Evolutionary conservation across 2,888 invertebrate genomes (phyloP).

Genomic region (Mimumesa dahlbomi): DNA sequence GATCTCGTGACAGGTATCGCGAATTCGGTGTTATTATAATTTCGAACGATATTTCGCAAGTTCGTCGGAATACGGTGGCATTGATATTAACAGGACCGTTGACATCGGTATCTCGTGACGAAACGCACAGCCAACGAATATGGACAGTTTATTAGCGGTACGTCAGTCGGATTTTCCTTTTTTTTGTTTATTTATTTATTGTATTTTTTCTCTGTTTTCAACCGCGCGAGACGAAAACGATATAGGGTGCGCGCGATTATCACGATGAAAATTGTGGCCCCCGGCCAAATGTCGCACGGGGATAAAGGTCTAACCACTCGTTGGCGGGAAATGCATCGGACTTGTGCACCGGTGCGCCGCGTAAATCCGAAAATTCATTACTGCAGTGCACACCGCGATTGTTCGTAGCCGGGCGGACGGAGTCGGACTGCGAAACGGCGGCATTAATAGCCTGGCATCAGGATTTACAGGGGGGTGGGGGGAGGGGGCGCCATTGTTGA

Average conservation of each 20-base stretch:
- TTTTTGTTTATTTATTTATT: not conserved
- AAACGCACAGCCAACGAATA: not conserved
- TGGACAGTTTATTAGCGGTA: slow-evolving; percentile 24
- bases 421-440: slow-evolving; percentile 44
- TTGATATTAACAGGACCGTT: not conserved
- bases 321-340: slow-evolving; percentile 65
- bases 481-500: slow-evolving; percentile 57
- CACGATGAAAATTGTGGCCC: slow-evolving; percentile 66
- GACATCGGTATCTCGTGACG: not conserved
- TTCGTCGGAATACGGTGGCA: not conserved
- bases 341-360: slow-evolving; percentile 65
- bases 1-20: no score
- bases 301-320: slow-evolving; percentile 67
- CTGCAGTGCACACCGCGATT: slow-evolving; percentile 61
- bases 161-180: not conserved
- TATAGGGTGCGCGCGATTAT: slow-evolving; percentile 48
- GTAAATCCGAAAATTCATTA: slow-evolving; percentile 70
- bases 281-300: slow-evolving; percentile 68
- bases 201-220: slow-evolving; percentile 13
- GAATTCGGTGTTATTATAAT: no score
- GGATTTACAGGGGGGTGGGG: slow-evolving; percentile 54
- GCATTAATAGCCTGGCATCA: slow-evolving; percentile 59
- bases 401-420: slow-evolving; percentile 49
- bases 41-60: not conserved
- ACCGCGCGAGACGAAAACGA: slow-evolving; percentile 16